Evolutionary conservation across 2,888 invertebrate species (phyloP).

Genomic region (Diploptera punctata): DNA sequence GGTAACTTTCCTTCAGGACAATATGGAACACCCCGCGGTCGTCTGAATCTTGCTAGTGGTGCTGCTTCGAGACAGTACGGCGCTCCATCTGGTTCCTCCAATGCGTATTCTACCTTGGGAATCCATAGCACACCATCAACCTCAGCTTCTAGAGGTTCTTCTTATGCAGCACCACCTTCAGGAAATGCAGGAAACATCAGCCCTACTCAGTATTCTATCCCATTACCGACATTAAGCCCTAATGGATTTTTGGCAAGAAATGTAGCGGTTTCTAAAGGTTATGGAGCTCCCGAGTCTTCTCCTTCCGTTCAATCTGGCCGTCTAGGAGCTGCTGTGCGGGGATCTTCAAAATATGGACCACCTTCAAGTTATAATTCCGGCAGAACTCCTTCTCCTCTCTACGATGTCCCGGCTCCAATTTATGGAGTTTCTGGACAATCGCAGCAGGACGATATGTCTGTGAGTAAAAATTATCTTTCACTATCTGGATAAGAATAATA

Average conservation of each 20-base stretch:
- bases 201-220: background rate
- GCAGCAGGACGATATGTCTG: background rate
- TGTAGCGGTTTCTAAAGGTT: background rate
- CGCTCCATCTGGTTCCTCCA: background rate
- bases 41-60: slow-evolving; percentile 19
- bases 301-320: background rate
- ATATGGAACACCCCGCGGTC: slow-evolving; percentile 48
- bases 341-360: background rate
- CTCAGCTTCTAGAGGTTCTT: background rate
- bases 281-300: background rate
- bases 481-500: too few relatives aligned
- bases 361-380: background rate
- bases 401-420: background rate
- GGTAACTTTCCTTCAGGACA: slow-evolving; percentile 47
- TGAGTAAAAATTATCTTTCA: too few relatives aligned
- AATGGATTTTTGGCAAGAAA: background rate
- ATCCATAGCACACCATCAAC: background rate
- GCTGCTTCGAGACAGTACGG: slow-evolving; percentile 31
- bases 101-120: background rate
- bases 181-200: background rate
- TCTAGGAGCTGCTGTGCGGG: background rate
- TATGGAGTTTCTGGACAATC: background rate
- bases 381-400: background rate
- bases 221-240: background rate
- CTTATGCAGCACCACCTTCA: background rate